Base-by-base conservation (phyloP, 2,113 vertebrate species). In the Gila orcuttii region DNA sequence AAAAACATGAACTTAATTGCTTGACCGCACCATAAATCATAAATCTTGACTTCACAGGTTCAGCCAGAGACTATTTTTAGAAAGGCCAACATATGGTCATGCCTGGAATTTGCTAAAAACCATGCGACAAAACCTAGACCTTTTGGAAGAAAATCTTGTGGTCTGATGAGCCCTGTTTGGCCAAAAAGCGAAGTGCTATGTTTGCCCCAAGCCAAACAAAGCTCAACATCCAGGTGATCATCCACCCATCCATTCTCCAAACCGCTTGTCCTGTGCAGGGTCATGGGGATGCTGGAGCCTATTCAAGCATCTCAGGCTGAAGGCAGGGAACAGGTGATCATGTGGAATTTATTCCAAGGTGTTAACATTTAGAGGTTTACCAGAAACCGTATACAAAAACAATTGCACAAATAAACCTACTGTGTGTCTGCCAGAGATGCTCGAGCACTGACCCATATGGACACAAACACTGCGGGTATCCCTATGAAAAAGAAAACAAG, bases 381-480 rank as follows among this genome's bases (percentile, higher is more conserved):
- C 39, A 25, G 36, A 28, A 66, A 66, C 15, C 25, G 47, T 3
- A n/a, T 9, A 6, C 28, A 23, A 23, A 47, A 42, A 74, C 15
- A 28, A 64, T 50, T 36, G 45, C 55, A 21, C 19, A 23, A 57
- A 57, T 23, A 45, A 82, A 95, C 95, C 91, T 90, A 96, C 96
- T 96, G 95, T 55, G 96, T 96, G 87, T 96, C 95, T 13, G 96
- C 96, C 62, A 96, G 89, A 0, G 94, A 96, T 0, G 94, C 95
- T 80, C 96, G 93, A 5, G 92, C 93, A 39, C 95, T 95, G 84
- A 95, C 95, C 96, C 96, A 96, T 52, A 95, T 89, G n/a, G 95
- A 95, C 74, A 96, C 95, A 86, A 96, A 96, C 86, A 96, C 94
- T n/a, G 94, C 94, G 5, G 96, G 96, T 80, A 96, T 93, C 45